Percentiles rank a stretch among this genome's conserved stretches.
Conservation (phyloP, 2,797 vertebrate genomes). For the Cottoperca gobio region DNA sequence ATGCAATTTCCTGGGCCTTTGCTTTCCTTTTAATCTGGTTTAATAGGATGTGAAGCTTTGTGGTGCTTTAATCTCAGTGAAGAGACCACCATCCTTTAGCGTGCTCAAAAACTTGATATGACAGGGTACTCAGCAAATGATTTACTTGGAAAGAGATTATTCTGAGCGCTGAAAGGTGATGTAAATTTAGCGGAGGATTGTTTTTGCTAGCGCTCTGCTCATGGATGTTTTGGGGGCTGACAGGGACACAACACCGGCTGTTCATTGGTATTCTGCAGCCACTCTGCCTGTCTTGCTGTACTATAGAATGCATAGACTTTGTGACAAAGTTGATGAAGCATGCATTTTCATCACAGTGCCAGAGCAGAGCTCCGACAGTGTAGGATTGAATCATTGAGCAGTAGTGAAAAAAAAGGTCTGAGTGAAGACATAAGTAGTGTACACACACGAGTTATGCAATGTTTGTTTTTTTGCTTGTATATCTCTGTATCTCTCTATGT, state of each 20-base stretch:
- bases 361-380: slow-evolving; percentile 36
- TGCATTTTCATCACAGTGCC: slow-evolving; percentile 66
- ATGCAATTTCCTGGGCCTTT: slow-evolving; percentile 58
- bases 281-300: slow-evolving; percentile 53
- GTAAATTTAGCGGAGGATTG: slow-evolving; percentile 39
- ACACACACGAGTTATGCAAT: slow-evolving; percentile 21
- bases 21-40: slow-evolving; percentile 62
- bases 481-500: neutral
- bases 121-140: slow-evolving; percentile 55
- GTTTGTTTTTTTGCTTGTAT: slow-evolving; percentile 15
- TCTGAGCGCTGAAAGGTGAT: slow-evolving; percentile 49
- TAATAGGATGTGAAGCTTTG: slow-evolving; percentile 60
- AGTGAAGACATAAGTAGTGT: slow-evolving; percentile 23
- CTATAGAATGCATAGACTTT: slow-evolving; percentile 74
- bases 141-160: slow-evolving; percentile 64
- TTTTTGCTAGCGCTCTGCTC: slow-evolving; percentile 32
- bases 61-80: slow-evolving; percentile 54
- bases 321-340: slow-evolving; percentile 79
- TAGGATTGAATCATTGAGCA: slow-evolving; percentile 35
- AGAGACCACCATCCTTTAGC: slow-evolving; percentile 45
- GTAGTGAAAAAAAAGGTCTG: slow-evolving; percentile 6
- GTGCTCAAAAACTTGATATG: slow-evolving; percentile 40
- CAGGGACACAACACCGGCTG: slow-evolving; percentile 31
- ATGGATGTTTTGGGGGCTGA: slow-evolving; percentile 54
- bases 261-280: slow-evolving; percentile 65